Evolutionary conservation across 2,797 vertebrate genomes (phyloP).

Genomic region (Antrozous pallidus): DNA sequence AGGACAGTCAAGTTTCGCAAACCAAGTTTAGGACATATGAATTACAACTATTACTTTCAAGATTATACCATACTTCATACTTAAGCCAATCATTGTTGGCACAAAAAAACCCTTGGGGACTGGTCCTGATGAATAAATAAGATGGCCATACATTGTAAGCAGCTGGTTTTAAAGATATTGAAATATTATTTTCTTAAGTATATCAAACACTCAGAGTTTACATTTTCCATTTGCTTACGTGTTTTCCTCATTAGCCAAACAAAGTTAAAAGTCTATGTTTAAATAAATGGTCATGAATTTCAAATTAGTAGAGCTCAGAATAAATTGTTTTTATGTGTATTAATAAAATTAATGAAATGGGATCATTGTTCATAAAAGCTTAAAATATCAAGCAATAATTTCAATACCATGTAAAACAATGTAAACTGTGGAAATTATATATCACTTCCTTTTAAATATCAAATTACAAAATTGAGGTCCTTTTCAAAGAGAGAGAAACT

Average conservation of each 20-base stretch:
- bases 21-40: constrained; percentile 41
- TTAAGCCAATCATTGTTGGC: constrained; percentile 18
- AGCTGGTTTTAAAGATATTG: not conserved
- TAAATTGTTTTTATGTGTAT: constrained; percentile 36
- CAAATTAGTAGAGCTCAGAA: not conserved
- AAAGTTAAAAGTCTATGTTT: constrained; percentile 26
- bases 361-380: constrained; percentile 20
- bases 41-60: constrained; percentile 16
- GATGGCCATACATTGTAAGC: not conserved
- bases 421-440: constrained; percentile 35
- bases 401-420: constrained; percentile 51
- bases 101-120: not conserved
- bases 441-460: constrained; percentile 28
- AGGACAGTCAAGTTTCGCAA: not conserved
- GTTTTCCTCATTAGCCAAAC: constrained; percentile 47
- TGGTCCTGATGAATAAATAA: constrained; percentile 34
- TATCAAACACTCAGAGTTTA: not conserved
- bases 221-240: not conserved
- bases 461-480: not conserved
- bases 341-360: constrained; percentile 53
- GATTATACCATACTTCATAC: not conserved
- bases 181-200: constrained; percentile 14
- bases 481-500: constrained; percentile 13
- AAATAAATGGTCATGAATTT: constrained; percentile 37
- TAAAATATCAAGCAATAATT: constrained; percentile 53